Percentiles rank a stretch among this genome's conserved stretches.
These are phyloP conservation scores for Hapalemur alaotrensis DNA, from an alignment of 2,797 vertebrate species.

Conservation along the genomic window DNA sequence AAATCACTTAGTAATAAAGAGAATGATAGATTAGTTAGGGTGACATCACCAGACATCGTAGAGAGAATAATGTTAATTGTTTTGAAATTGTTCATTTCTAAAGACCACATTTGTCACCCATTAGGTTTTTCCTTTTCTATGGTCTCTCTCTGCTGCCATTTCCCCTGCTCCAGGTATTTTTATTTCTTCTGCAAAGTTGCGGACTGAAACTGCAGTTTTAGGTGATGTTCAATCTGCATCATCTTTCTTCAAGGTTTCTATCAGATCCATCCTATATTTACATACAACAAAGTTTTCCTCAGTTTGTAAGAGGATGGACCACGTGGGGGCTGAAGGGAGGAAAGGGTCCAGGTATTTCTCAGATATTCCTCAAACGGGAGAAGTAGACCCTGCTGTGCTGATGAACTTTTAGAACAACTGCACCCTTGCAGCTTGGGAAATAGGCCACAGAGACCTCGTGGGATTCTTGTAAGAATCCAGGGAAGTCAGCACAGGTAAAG, in stretches of 20 bases:
- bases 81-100: background rate
- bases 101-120: background rate
- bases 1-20: background rate
- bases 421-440: background rate
- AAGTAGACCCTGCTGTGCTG: background rate
- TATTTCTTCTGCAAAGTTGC: background rate
- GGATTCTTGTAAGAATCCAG: background rate
- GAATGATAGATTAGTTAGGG: background rate
- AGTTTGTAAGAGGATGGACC: background rate
- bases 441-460: accelerated
- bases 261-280: background rate
- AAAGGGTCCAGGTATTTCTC: background rate
- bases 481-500: accelerated
- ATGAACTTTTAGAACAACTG: background rate
- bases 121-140: background rate
- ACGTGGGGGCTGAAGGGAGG: background rate
- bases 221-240: background rate
- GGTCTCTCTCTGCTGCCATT: background rate
- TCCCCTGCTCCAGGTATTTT: background rate
- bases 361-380: background rate
- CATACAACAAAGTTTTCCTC: accelerated
- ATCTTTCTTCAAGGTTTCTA: background rate
- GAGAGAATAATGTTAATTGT: background rate
- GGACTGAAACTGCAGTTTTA: background rate
- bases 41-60: background rate